A percentile compares a stretch with the other conserved stretches of the same genome.
phyloP scores from a whole-genome alignment of 2,797 vertebrate genomes.

The Halcyon badia region DNA sequence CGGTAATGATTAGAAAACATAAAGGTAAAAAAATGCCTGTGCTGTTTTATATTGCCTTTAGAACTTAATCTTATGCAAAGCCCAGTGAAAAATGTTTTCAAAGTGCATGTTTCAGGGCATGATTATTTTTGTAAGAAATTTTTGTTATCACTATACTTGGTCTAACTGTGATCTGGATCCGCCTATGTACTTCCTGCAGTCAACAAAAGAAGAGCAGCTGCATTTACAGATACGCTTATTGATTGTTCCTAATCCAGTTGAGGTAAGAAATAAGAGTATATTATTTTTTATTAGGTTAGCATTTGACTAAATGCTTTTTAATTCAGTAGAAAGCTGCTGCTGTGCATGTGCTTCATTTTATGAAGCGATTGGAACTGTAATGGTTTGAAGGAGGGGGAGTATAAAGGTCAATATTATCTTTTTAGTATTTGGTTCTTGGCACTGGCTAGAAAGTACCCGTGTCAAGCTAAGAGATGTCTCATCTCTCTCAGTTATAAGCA shows the following conservation, averaged over 20 bases:
- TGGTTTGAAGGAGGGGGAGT: neutral
- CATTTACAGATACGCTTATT: conserved; percentile 13
- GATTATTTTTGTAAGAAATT: conserved; percentile 5
- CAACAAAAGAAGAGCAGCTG: conserved; percentile 66
- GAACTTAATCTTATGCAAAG: neutral
- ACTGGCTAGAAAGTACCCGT: neutral
- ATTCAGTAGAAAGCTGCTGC: neutral
- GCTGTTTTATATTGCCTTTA: neutral
- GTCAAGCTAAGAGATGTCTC: neutral
- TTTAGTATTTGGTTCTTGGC: neutral
- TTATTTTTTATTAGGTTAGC: neutral
- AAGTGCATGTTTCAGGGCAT: neutral
- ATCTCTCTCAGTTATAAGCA: neutral
- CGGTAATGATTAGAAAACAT: neutral
- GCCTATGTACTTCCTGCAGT: conserved; percentile 63
- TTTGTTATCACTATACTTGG: conserved; percentile 3
- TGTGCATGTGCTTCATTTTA: neutral
- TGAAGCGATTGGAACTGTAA: neutral
- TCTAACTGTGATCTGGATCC: conserved; percentile 36
- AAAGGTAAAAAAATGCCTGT: neutral
- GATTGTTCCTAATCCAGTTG: neutral
- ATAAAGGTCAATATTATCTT: neutral
- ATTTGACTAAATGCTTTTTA: neutral
- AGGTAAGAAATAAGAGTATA: conserved; percentile 35
- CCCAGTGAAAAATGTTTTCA: neutral